Conservation (phyloP, 2,888 invertebrate species). For the Leptinotarsa juncta region DNA sequence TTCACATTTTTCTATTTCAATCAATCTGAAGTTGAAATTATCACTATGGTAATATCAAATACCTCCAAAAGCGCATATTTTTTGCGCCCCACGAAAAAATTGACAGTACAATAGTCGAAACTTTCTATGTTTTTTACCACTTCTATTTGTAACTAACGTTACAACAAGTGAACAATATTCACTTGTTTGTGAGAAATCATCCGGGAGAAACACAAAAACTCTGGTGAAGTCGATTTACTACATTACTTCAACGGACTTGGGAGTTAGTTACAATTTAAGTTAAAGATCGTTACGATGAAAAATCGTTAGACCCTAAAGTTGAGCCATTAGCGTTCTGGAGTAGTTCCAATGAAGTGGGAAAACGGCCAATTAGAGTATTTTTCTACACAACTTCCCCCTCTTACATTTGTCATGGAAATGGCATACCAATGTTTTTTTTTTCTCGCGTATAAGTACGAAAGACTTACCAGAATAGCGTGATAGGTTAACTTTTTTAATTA, state of each 20-base stretch:
- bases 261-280: slow-evolving; percentile 38
- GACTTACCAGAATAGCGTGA: slow-evolving; percentile 21
- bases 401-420: slow-evolving; percentile 34
- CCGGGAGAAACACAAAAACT: slow-evolving; percentile 12
- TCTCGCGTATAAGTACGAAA: background rate
- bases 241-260: slow-evolving; percentile 35
- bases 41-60: too few relatives aligned
- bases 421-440: slow-evolving; percentile 26
- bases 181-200: background rate
- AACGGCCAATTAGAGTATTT: slow-evolving; percentile 51
- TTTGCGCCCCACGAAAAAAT: too few relatives aligned
- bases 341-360: slow-evolving; percentile 49
- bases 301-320: slow-evolving; percentile 48
- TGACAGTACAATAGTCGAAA: too few relatives aligned
- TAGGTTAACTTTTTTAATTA: slow-evolving; percentile 42
- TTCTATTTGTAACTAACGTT: too few relatives aligned
- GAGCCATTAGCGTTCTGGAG: slow-evolving; percentile 50
- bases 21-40: too few relatives aligned
- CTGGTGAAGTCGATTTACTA: slow-evolving; percentile 32
- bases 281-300: slow-evolving; percentile 44
- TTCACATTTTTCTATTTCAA: background rate
- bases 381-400: slow-evolving; percentile 43
- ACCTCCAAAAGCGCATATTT: too few relatives aligned
- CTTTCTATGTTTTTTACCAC: too few relatives aligned
- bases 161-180: too few relatives aligned